Evolutionary conservation across 1,140 invertebrate species (phyloP).

Genomic region (Antheraea pernyi): DNA sequence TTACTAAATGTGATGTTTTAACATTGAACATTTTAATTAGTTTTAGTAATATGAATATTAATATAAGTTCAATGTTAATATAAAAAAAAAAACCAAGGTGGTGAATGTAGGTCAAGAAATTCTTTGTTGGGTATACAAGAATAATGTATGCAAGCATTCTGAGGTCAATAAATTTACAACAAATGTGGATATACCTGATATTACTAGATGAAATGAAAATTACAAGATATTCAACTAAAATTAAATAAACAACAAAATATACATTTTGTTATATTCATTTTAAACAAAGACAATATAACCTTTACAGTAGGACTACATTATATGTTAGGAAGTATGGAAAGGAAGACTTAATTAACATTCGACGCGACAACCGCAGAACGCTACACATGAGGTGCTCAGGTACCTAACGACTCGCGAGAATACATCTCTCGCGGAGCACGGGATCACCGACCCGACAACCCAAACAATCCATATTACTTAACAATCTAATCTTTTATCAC

Average conservation of each 20-base stretch:
- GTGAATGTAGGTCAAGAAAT: slow-evolving; percentile 49
- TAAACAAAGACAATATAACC: slow-evolving; percentile 27
- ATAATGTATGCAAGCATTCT: slow-evolving; percentile 39
- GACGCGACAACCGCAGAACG: slow-evolving; percentile 55
- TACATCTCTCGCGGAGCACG: not conserved
- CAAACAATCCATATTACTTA: slow-evolving; percentile 19
- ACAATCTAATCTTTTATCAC: slow-evolving; percentile 22
- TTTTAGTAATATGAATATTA: slow-evolving; percentile 6
- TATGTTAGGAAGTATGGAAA: slow-evolving; percentile 66
- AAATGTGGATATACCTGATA: slow-evolving; percentile 11
- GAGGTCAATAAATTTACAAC: slow-evolving; percentile 35
- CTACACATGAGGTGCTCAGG: slow-evolving; percentile 50
- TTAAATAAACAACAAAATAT: not conserved
- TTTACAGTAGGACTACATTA: slow-evolving; percentile 45
- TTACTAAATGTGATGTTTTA: too few relatives aligned
- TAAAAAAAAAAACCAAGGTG: slow-evolving; percentile 44
- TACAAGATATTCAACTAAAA: not conserved
- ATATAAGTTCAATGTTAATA: slow-evolving; percentile 26
- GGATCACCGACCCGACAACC: slow-evolving; percentile 7
- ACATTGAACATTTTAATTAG: not conserved
- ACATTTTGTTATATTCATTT: slow-evolving; percentile 2
- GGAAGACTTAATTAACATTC: slow-evolving; percentile 75
- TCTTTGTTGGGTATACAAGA: slow-evolving; percentile 42
- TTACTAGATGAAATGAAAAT: not conserved
- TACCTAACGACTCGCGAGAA: slow-evolving; percentile 33